phyloP scores from a whole-genome alignment of 2,113 vertebrate species.

The Vidua macroura region DNA sequence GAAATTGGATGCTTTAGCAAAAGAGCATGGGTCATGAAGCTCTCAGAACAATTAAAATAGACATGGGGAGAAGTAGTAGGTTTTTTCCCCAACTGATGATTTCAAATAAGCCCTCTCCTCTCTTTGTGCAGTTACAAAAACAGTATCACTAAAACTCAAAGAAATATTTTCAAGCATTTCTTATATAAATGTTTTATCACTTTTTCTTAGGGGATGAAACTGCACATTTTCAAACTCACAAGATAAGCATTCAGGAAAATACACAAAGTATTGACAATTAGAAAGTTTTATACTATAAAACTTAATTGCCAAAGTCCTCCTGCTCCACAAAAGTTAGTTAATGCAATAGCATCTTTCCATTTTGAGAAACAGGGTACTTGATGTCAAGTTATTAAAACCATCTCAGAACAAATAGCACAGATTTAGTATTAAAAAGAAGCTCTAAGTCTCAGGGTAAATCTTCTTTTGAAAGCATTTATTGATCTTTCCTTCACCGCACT shows the following conservation, averaged over 20 bases:
- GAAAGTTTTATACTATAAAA: not conserved
- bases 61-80: not conserved
- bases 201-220: not conserved
- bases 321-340: slow-evolving; percentile 6
- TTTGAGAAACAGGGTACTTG: not conserved
- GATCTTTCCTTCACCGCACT: slow-evolving; percentile 38
- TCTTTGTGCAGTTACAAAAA: not conserved
- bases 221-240: not conserved
- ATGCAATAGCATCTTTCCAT: not conserved
- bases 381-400: slow-evolving; percentile 27
- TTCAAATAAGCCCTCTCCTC: not conserved
- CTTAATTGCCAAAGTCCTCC: not conserved
- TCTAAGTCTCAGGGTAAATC: slow-evolving; percentile 39
- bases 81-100: not conserved
- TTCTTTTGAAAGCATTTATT: slow-evolving; percentile 64
- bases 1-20: not conserved
- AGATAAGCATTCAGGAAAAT: not conserved
- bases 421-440: slow-evolving; percentile 48
- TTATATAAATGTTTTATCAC: not conserved
- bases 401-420: slow-evolving; percentile 8
- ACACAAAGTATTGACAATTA: not conserved
- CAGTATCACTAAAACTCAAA: not conserved
- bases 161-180: not conserved
- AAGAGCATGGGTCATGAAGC: not conserved
- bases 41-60: not conserved